Evolutionary conservation across 2,888 invertebrate genomes (phyloP).

Genomic region (Tiliacea aurago): DNA sequence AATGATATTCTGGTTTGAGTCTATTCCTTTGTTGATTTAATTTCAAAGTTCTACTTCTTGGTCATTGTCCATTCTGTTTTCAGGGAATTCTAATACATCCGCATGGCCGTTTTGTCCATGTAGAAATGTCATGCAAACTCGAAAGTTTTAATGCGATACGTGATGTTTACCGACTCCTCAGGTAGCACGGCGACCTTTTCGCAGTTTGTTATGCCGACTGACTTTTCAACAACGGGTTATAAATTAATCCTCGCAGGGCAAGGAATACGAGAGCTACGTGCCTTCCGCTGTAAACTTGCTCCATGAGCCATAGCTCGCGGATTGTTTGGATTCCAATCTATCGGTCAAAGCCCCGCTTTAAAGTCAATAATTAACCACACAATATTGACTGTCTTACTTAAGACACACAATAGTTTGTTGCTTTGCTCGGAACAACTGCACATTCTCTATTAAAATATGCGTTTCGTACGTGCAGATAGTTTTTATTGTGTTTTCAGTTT

Average conservation of each 20-base stretch:
- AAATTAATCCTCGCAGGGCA: constrained; percentile 63
- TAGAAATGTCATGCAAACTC: constrained; percentile 1
- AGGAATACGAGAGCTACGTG: constrained; percentile 81
- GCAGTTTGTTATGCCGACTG: constrained; percentile 39
- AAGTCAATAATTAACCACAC: constrained; percentile 58
- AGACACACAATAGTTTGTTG: constrained; percentile 34
- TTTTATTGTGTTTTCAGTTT: constrained; percentile 52
- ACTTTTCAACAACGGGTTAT: constrained; percentile 58
- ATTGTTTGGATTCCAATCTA: constrained; percentile 78
- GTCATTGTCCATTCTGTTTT: neutral
- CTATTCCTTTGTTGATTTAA: neutral
- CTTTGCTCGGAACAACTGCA: constrained; percentile 29
- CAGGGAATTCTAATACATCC: neutral
- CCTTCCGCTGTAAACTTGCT: constrained; percentile 80
- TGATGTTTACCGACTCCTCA: constrained; percentile 29
- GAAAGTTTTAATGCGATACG: constrained; percentile 24
- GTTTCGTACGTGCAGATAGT: constrained; percentile 33
- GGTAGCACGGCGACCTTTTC: constrained; percentile 35
- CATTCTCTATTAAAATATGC: constrained; percentile 45
- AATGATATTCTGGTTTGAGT: neutral
- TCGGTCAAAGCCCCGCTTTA: constrained; percentile 66
- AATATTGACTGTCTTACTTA: constrained; percentile 54
- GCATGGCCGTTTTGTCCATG: neutral
- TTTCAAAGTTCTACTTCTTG: neutral
- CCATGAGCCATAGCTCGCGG: constrained; percentile 67